Percentiles rank a stretch among this genome's conserved stretches.
These are phyloP conservation scores for Melanotus villosus DNA, from an alignment of 2,888 invertebrate species.

Conservation along the genomic window DNA sequence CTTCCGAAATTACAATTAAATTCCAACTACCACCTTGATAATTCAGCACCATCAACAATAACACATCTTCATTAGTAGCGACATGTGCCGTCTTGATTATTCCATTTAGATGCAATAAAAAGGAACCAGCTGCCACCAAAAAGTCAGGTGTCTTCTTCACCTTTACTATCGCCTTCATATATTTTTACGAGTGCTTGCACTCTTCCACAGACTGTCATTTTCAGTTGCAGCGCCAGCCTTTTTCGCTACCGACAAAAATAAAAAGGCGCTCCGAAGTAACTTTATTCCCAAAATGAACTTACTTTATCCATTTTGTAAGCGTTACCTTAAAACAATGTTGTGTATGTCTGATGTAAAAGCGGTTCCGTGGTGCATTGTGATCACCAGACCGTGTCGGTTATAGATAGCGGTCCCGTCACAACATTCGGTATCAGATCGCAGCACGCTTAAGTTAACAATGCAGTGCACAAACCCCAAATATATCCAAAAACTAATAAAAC, in stretches of 20 bases:
- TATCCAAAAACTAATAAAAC: constrained; percentile 23
- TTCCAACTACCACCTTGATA: too few species aligned
- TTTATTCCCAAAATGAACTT: background rate
- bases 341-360: constrained; percentile 44
- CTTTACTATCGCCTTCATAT: too few species aligned
- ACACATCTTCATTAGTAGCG: too few species aligned
- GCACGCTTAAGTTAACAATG: constrained; percentile 45
- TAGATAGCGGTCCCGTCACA: constrained; percentile 40
- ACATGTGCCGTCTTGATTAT: too few species aligned
- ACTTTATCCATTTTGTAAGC: constrained; percentile 30
- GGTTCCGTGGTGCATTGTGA: constrained; percentile 48
- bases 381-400: constrained; percentile 52
- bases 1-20: too few species aligned
- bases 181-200: too few species aligned
- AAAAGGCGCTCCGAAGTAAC: background rate
- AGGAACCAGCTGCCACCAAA: background rate
- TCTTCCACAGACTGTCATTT: background rate
- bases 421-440: constrained; percentile 40
- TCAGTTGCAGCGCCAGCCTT: background rate
- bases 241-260: background rate
- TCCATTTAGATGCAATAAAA: background rate
- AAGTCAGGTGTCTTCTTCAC: constrained; percentile 17
- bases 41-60: too few species aligned
- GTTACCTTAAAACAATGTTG: constrained; percentile 48
- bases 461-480: constrained; percentile 23